These are phyloP conservation scores for Monoplex corrugatus DNA, from an alignment of 2,888 invertebrate species.

Conservation along the genomic window DNA sequence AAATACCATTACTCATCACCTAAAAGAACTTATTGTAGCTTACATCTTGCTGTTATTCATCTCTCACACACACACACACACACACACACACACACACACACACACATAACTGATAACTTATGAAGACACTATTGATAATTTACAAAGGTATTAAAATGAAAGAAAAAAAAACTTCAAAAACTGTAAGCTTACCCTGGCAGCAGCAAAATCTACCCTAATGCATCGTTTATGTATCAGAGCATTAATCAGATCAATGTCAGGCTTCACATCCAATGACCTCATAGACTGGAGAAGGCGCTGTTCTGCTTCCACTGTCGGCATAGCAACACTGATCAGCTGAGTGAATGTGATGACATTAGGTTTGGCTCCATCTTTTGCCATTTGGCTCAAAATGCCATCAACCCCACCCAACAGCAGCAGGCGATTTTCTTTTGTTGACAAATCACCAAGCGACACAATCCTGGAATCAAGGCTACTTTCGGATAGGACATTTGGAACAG, in stretches of 20 bases:
- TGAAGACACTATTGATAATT: neutral
- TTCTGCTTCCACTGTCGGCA: conserved; percentile 87
- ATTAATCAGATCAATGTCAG: conserved; percentile 93
- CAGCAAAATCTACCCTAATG: conserved; percentile 86
- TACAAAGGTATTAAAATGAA: neutral
- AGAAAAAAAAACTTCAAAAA: neutral
- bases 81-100: neutral
- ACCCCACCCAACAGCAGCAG: conserved; percentile 89
- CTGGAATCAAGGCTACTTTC: neutral
- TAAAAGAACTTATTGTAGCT: too few species aligned
- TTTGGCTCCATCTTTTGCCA: conserved; percentile 86
- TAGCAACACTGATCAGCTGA: conserved; percentile 88
- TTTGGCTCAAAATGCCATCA: conserved; percentile 88
- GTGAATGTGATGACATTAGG: conserved; percentile 92
- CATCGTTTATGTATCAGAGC: conserved; percentile 91
- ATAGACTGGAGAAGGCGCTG: conserved; percentile 86
- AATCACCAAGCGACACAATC: conserved; percentile 48
- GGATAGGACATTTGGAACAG: conserved; percentile 37
- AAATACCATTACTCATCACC: too few species aligned
- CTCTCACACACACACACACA: conserved; percentile 23
- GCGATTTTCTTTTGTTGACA: conserved; percentile 63
- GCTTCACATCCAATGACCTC: conserved; percentile 82
- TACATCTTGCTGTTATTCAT: too few species aligned
- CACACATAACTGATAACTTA: neutral
- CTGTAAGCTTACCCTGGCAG: conserved; percentile 86